phyloP scores from a whole-genome alignment of 1,140 invertebrate genomes.

The Platorchestia sp. region DNA sequence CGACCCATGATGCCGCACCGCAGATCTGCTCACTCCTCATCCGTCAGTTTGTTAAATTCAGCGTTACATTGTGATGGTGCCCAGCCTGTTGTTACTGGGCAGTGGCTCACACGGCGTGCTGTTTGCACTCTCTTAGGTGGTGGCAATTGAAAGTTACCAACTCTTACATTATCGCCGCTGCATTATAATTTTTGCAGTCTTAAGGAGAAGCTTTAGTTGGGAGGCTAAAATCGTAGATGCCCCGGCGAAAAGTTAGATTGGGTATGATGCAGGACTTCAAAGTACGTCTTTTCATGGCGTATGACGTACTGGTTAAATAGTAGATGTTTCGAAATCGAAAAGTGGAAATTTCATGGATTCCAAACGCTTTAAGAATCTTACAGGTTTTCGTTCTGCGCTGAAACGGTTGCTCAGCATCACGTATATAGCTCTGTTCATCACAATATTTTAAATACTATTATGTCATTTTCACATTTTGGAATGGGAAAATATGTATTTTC shows the following conservation, averaged over 20 bases:
- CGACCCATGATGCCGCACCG: background rate
- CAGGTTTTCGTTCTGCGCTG: background rate
- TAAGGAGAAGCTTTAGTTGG: too few species aligned
- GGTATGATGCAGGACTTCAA: background rate
- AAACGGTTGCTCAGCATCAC: background rate
- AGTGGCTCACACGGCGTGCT: background rate
- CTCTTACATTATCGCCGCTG: too few species aligned
- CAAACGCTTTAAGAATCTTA: background rate
- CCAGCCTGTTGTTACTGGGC: background rate
- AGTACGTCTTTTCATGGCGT: background rate
- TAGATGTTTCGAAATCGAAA: background rate
- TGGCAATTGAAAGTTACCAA: too few species aligned
- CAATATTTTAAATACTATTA: background rate
- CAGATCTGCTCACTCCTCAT: background rate
- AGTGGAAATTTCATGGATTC: background rate
- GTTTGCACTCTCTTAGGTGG: background rate
- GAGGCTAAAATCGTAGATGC: too few species aligned
- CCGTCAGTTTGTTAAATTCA: background rate
- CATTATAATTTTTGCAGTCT: too few species aligned
- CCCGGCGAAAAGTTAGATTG: too few species aligned
- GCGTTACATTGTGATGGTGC: background rate
- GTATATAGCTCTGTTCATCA: background rate
- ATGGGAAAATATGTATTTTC: background rate
- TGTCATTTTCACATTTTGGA: background rate
- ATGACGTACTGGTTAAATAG: background rate